phyloP scores from a whole-genome alignment of 2,113 vertebrate species.

The Vicugna pacos region DNA sequence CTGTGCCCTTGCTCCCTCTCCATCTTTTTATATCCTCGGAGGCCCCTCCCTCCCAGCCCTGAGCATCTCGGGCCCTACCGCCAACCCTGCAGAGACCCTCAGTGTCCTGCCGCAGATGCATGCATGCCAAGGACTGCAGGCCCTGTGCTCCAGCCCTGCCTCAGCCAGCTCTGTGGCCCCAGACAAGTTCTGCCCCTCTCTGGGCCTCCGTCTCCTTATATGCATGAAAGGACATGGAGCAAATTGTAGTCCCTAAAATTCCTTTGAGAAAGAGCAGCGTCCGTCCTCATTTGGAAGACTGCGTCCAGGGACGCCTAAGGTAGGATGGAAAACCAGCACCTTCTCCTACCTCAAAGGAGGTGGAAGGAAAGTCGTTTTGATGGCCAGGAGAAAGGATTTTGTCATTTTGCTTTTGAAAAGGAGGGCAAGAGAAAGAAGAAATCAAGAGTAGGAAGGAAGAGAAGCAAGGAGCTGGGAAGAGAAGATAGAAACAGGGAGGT shows the following conservation, averaged over 20 bases:
- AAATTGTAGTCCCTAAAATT: background rate
- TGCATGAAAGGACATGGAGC: background rate
- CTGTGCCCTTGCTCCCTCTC: background rate
- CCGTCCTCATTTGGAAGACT: background rate
- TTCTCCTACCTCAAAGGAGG: background rate
- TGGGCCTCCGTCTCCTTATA: background rate
- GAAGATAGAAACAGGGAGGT: background rate
- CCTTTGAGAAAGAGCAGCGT: background rate
- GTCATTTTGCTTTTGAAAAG: background rate
- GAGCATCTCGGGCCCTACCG: too few species aligned
- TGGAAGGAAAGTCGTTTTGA: background rate
- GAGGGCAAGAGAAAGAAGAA: background rate
- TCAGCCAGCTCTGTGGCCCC: background rate
- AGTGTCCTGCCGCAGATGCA: background rate
- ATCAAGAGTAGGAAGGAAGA: background rate
- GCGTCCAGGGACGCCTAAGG: rapidly evolving
- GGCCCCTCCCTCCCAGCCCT: background rate
- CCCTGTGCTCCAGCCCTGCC: background rate
- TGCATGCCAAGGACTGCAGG: background rate
- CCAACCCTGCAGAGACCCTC: too few species aligned
- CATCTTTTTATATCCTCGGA: background rate
- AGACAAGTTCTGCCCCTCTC: background rate
- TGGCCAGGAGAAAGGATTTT: background rate
- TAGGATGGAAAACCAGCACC: background rate
- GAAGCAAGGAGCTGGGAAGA: background rate